Evolutionary conservation across 23 tunicate species (phyloP), one percentile per base, ranked within the genome.

Genomic region (Aplidium turbinatum): DNA sequence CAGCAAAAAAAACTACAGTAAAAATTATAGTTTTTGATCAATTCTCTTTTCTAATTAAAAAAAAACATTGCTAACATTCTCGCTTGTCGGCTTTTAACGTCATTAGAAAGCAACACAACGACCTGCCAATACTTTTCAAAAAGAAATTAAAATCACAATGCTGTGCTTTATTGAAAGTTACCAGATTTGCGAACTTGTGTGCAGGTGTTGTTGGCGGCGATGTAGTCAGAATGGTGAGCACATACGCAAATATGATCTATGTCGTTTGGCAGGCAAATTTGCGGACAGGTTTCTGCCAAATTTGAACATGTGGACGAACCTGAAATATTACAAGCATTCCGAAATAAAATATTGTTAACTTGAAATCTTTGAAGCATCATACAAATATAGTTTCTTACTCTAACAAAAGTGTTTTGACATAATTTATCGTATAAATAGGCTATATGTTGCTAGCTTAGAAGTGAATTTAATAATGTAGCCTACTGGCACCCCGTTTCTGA

Each of bases 261-360:
- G 68, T 35, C 46, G 2, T 47, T 31, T n/a, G 82, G 60, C 6
- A 76, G 19, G 50, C 82, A 76, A 0, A 76, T 46, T 46, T 76
- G 69, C 19, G 82, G 82, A 45, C 82, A 76, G 33, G 42, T 45
- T 4, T 33, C 58, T 27, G 72, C 26, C 7, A 57, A 35, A n/a
- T 21, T n/a, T 28, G 76, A 32, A 57, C 68, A 33, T 3, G n/a
- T 29, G 26, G 25, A 34, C 58, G 53, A 57, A 1, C 39, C 63
- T 31, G 42, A 28, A 22, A 33, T 2, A 31, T 19, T 19, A 33
- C 5, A 63, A 63, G 35, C 35, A n/a, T n/a, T n/a, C n/a, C n/a
- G n/a, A n/a, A n/a, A n/a, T n/a, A n/a, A n/a, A n/a, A n/a, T n/a
- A n/a, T n/a, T 5, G 60, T 13, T 54, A 18, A 54, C 60, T 25